Base-by-base conservation (phyloP, 2,113 vertebrate genomes). In the Acanthisitta chloris region DNA sequence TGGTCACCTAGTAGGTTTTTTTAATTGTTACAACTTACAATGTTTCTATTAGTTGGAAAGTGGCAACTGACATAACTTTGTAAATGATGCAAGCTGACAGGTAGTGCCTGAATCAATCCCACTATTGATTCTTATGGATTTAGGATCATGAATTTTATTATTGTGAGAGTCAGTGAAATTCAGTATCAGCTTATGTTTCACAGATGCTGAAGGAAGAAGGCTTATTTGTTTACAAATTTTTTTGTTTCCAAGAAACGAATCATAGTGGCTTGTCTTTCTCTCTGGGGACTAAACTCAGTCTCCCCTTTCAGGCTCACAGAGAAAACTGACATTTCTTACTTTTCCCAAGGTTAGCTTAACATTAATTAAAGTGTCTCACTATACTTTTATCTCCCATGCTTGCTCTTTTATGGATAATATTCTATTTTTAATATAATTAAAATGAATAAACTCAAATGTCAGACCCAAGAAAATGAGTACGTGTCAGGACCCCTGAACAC, bases 291-390 rank as follows among this genome's bases (percentile, higher is more conserved):
- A 82, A 91, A 73, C 4, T 58, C 20, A 61, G 7, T 18, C 8
- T 55, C 57, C 28, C n/a, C 52, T 79, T 90, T 85, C 59, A 82
- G 23, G 17, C 8, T 13, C 20, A n/a, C 24, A 42, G 51, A 76
- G 14, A 64, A 81, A 90, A 91, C 10, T 57, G 40, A 65, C 33
- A 74, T 95, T 81, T 96, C 51, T 82, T 38, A 71, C 64, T 58
- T 73, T 59, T 62, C 33, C 64, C 48, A 79, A 86, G 31, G 58
- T 90, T 97, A 96, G 14, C 23, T 6, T 92, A 85, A 91, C 57
- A 51, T 61, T 95, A 96, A 94, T 96, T 96, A 91, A 92, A 76
- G 38, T 2, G 6, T 71, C 21, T 79, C 31, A 74, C 29, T 76
- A 26, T 49, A 54, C 26, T 61, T 59, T 36, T 64, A 40, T 59